These are phyloP conservation scores for Hylaeus volcanicus DNA, from an alignment of 1,140 invertebrate species.

Conservation along the genomic window DNA sequence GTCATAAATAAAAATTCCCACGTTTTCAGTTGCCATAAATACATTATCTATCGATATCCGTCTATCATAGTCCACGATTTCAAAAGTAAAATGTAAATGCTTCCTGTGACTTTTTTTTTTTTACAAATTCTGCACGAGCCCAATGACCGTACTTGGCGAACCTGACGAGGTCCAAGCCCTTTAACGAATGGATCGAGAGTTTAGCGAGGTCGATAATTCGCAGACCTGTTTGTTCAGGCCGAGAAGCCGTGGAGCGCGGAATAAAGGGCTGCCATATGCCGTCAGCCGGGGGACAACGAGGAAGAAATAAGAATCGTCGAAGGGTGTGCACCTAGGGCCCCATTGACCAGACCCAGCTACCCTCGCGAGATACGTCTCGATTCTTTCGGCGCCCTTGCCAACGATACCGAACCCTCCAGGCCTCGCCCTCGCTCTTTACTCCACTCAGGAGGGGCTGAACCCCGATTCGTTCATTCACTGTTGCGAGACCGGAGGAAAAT, in stretches of 20 bases:
- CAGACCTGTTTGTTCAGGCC: conserved; percentile 23
- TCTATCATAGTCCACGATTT: too few species aligned
- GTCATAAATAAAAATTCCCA: too few species aligned
- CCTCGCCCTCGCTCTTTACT: conserved; percentile 35
- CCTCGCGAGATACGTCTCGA: conserved; percentile 51
- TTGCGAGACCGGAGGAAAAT: conserved; percentile 1
- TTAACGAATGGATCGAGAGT: background rate
- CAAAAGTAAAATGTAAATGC: too few species aligned
- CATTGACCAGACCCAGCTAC: conserved; percentile 42
- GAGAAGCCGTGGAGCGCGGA: conserved; percentile 18
- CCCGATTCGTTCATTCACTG: conserved; percentile 42
- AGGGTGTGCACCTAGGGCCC: conserved; percentile 34
- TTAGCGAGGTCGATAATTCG: conserved; percentile 9
- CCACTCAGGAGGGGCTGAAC: conserved; percentile 4
- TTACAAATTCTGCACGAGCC: too few species aligned
- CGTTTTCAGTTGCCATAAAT: too few species aligned
- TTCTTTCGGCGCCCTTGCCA: conserved; percentile 49
- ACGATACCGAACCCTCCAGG: conserved; percentile 38
- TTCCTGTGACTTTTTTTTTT: background rate
- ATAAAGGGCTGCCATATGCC: conserved; percentile 64
- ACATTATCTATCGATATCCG: too few species aligned
- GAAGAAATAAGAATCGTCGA: conserved; percentile 58
- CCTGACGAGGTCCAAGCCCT: too few species aligned
- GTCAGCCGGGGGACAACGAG: conserved; percentile 53
- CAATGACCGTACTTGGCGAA: too few species aligned